These are phyloP conservation scores for Dipodomys ordii DNA, from an alignment of 2,113 vertebrate genomes.

Conservation along the genomic window DNA sequence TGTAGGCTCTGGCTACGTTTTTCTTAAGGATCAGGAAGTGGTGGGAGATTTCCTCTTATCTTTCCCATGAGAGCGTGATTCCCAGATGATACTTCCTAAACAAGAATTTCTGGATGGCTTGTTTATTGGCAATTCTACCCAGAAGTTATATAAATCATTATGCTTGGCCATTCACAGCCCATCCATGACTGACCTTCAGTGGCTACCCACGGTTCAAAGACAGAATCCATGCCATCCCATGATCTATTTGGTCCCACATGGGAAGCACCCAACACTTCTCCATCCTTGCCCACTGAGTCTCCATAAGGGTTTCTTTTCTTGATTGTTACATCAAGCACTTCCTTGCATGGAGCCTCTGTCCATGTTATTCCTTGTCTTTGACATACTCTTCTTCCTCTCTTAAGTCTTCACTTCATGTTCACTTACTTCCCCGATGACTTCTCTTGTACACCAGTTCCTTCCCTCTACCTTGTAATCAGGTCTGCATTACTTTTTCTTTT, in stretches of 20 bases:
- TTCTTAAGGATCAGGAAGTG: constrained; percentile 32
- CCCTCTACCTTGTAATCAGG: too few relatives aligned
- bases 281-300: not conserved
- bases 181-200: not conserved
- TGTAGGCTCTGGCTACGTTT: too few relatives aligned
- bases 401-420: not conserved
- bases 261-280: not conserved
- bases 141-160: not conserved
- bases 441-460: too few relatives aligned
- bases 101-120: constrained; percentile 11
- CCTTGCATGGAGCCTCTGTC: not conserved
- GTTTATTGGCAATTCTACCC: not conserved
- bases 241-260: not conserved
- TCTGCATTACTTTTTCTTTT: too few relatives aligned
- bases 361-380: not conserved
- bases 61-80: not conserved
- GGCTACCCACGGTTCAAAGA: not conserved
- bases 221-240: not conserved
- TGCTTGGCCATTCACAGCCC: not conserved
- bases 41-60: not conserved
- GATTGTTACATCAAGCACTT: not conserved
- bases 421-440: not conserved
- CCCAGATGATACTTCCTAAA: not conserved
- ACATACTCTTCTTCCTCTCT: not conserved
- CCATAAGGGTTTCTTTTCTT: not conserved